Base-by-base conservation (phyloP, 2,113 vertebrate genomes). In the Bujurquina vittata region DNA sequence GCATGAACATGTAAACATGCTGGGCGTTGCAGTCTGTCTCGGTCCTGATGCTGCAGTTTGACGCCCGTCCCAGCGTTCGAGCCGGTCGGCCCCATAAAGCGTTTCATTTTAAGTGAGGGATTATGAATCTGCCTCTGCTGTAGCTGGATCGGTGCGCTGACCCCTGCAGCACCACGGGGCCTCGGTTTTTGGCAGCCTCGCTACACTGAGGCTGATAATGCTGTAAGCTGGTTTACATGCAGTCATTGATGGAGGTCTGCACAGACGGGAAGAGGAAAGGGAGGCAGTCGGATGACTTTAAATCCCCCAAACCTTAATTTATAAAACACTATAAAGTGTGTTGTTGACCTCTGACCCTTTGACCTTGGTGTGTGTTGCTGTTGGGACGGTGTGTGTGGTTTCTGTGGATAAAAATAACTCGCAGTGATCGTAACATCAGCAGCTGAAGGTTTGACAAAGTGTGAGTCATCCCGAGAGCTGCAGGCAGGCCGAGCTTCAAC, bases 401-500 rank as follows among this genome's bases (percentile, higher is more conserved):
- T 52, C 43, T 31, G 23, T 52, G 23, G 43, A 52, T 72, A 72
- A 72, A 52, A 72, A 72, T 72, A 52, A 72, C 65, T 31, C 5
- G 17, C 65, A 69, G 43, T 52, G 65, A 52, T 72, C 43, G n/a
- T 72, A 54, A 72, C 18, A 11, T 29, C 17, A 3, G 26, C 46
- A 33, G 46, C 67, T 54, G 46, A 72, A 72, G 67, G 67, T 72
- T 52, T 52, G 65, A 72, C 65, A 31, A 49, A 69, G 65, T 72
- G 65, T 52, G 65, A 69, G 65, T 72, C 67, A 54, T 72, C 67
- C 67, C 4, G 18, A 72, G 67, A 72, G 65, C 65, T 72, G 10
- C 65, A 31, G 67, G 67, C 18, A 6, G 1, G 26, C 46, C 2
- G 10, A 72, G 67, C 26, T 72, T 72, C 65, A 31, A 52, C 12